Percentiles rank a stretch among this genome's conserved stretches.
Evolutionary conservation across 2,113 vertebrate species (phyloP).

Genomic region (Crotalus horridus): DNA sequence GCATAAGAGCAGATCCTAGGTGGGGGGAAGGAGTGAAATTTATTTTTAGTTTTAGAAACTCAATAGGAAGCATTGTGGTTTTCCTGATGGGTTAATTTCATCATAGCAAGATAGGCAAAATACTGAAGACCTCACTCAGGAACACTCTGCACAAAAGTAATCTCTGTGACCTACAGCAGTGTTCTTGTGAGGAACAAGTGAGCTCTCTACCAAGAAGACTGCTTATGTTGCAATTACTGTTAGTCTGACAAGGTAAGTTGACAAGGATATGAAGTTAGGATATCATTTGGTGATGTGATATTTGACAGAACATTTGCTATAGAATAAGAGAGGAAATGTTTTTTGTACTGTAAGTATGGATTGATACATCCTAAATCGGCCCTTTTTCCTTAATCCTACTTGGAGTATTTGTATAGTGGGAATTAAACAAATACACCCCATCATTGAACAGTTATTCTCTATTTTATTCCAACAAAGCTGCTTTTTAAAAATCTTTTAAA

Average conservation of each 20-base stretch:
- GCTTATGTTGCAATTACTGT: not conserved
- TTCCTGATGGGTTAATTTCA: not conserved
- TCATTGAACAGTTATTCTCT: not conserved
- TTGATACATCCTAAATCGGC: not conserved
- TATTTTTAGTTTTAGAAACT: not conserved
- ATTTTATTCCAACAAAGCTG: not conserved
- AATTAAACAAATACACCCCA: not conserved
- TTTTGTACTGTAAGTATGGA: not conserved
- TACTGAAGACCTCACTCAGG: not conserved
- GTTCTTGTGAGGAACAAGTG: not conserved
- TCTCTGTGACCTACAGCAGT: not conserved
- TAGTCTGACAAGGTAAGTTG: not conserved
- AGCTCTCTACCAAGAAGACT: not conserved
- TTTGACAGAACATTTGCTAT: not conserved
- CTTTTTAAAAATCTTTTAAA: not conserved
- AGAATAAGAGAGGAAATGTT: not conserved
- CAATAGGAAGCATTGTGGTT: not conserved
- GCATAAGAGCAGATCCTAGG: not conserved
- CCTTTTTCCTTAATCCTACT: not conserved
- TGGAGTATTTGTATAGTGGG: not conserved
- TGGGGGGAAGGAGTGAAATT: not conserved
- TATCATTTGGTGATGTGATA: not conserved
- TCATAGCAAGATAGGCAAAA: not conserved
- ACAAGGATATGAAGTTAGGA: not conserved
- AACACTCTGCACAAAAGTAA: not conserved